Conservation (phyloP, 2,888 invertebrate genomes). For the Miltochrista miniata region DNA sequence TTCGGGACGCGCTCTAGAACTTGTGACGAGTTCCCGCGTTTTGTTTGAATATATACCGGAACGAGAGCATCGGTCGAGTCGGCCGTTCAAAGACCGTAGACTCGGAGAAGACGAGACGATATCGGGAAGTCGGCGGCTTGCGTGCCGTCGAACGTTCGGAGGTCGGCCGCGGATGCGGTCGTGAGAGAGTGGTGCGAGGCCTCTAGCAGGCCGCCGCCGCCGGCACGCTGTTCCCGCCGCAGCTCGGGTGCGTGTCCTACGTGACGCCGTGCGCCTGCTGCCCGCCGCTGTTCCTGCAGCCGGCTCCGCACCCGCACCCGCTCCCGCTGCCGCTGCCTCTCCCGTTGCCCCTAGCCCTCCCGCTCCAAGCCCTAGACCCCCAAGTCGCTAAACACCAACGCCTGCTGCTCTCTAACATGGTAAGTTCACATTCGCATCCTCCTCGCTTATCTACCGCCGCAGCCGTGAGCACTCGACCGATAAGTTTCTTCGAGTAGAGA, state of each 20-base stretch:
- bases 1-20: slow-evolving; percentile 46
- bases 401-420: slow-evolving; percentile 83
- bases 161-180: slow-evolving; percentile 80
- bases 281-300: slow-evolving; percentile 77
- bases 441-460: slow-evolving; percentile 47
- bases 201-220: slow-evolving; percentile 83
- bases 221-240: slow-evolving; percentile 84
- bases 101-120: slow-evolving; percentile 42
- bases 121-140: slow-evolving; percentile 65
- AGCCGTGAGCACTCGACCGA: slow-evolving; percentile 45
- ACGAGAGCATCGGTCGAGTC: slow-evolving; percentile 42
- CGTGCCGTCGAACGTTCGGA: slow-evolving; percentile 70
- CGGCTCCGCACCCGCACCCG: slow-evolving; percentile 70
- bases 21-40: slow-evolving; percentile 66
- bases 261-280: slow-evolving; percentile 81
- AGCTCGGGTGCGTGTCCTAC: slow-evolving; percentile 82
- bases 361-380: slow-evolving; percentile 77
- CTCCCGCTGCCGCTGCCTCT: slow-evolving; percentile 74
- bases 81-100: slow-evolving; percentile 15
- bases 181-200: slow-evolving; percentile 78
- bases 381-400: slow-evolving; percentile 80
- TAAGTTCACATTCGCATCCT: slow-evolving; percentile 53
- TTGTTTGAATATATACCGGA: slow-evolving; percentile 35
- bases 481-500: slow-evolving; percentile 55
- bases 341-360: slow-evolving; percentile 75